Conservation (phyloP, 2,113 vertebrate genomes). For the Uropsilus gracilis region DNA sequence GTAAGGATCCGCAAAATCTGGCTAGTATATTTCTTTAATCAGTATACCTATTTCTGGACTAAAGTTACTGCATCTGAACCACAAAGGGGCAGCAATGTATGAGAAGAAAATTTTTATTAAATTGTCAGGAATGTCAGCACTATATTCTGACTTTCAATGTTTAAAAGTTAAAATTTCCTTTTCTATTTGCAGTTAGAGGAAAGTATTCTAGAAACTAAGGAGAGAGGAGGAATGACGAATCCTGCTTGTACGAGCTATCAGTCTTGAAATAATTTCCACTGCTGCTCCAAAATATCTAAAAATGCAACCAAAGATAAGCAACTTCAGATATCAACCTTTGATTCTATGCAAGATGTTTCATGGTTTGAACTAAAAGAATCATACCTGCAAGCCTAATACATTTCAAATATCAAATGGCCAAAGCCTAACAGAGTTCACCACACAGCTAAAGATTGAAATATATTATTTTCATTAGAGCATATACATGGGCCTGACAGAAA, state of each 20-base stretch:
- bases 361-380: conserved; percentile 52
- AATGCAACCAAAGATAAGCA: conserved; percentile 10
- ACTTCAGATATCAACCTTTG: conserved; percentile 56
- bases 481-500: neutral
- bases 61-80: neutral
- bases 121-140: neutral
- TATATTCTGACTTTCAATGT: neutral
- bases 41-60: neutral
- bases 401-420: conserved; percentile 23
- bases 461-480: conserved; percentile 32
- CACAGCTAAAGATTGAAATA: conserved; percentile 38
- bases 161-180: conserved; percentile 24
- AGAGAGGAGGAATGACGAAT: neutral
- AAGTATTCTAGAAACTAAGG: neutral
- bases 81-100: neutral
- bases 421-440: neutral
- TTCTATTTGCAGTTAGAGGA: neutral
- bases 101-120: neutral
- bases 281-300: neutral
- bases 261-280: conserved; percentile 1
- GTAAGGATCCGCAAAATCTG: neutral
- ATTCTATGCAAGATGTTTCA: conserved; percentile 32
- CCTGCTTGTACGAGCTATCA: neutral
- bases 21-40: neutral
- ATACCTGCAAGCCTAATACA: conserved; percentile 50